Percentiles rank a stretch among this genome's conserved stretches.
Evolutionary conservation across 2,113 vertebrate species (phyloP).

Genomic region (Sakesphorus luctuosus): DNA sequence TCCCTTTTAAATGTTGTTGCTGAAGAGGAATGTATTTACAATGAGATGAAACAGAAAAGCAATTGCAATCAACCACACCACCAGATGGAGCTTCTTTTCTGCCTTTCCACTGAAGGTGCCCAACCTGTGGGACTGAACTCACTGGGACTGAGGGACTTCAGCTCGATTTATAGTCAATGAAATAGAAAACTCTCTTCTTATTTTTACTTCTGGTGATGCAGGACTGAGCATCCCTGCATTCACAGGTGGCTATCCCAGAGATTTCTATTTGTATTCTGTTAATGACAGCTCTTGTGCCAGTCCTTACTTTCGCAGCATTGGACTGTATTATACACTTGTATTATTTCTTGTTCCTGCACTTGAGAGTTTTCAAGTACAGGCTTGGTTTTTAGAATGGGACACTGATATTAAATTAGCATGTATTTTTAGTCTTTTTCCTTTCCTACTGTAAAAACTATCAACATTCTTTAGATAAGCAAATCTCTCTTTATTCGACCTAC

Average conservation of each 20-base stretch:
- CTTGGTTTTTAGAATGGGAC: background rate
- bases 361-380: background rate
- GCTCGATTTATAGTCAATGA: background rate
- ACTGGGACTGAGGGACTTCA: background rate
- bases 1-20: background rate
- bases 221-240: background rate
- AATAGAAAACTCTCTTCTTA: background rate
- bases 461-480: background rate
- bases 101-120: conserved; percentile 1
- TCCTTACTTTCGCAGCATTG: background rate
- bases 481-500: background rate
- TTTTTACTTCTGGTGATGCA: background rate
- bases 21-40: background rate
- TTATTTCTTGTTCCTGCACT: background rate
- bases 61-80: conserved; percentile 30
- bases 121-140: background rate
- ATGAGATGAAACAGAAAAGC: background rate
- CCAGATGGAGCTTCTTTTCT: conserved; percentile 53
- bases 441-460: background rate
- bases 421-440: background rate
- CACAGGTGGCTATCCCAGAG: background rate
- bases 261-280: background rate
- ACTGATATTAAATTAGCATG: background rate
- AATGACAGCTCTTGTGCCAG: background rate
- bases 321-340: background rate